These are phyloP conservation scores for Calonectris borealis DNA, from an alignment of 2,113 vertebrate species.

Conservation along the genomic window DNA sequence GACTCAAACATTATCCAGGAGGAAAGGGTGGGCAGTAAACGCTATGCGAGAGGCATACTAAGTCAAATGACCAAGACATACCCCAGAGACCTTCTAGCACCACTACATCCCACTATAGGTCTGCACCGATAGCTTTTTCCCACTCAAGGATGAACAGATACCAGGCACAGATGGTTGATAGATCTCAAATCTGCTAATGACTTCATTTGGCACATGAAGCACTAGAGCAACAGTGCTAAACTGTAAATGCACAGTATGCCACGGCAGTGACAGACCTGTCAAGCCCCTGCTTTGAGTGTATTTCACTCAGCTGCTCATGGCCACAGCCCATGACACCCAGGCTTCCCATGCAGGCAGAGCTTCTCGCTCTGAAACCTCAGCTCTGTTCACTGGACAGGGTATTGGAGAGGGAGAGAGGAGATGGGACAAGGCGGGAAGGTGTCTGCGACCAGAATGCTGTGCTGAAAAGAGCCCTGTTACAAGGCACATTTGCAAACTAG, in stretches of 20 bases:
- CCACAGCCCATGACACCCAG: not conserved
- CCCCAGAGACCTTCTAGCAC: not conserved
- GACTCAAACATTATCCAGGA: not conserved
- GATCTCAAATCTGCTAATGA: not conserved
- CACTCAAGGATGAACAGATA: not conserved
- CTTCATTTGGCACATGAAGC: conserved; percentile 21
- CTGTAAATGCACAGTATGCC: not conserved
- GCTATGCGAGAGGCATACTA: not conserved
- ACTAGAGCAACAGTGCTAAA: not conserved
- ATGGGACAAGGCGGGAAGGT: not conserved
- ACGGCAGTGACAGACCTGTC: not conserved
- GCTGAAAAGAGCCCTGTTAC: not conserved
- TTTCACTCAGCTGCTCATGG: not conserved
- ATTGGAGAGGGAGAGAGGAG: not conserved
- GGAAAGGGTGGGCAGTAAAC: not conserved
- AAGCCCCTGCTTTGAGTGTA: not conserved
- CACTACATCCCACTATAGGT: not conserved
- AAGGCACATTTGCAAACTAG: not conserved
- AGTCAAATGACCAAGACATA: not conserved
- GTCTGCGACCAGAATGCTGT: not conserved
- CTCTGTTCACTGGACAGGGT: not conserved
- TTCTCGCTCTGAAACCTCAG: not conserved
- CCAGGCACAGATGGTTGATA: conserved; percentile 11
- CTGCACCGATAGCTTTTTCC: not conserved
- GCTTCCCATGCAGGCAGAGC: not conserved